phyloP scores from a whole-genome alignment of 2,113 vertebrate species.

The Gnathonemus echidnorhynchus region DNA sequence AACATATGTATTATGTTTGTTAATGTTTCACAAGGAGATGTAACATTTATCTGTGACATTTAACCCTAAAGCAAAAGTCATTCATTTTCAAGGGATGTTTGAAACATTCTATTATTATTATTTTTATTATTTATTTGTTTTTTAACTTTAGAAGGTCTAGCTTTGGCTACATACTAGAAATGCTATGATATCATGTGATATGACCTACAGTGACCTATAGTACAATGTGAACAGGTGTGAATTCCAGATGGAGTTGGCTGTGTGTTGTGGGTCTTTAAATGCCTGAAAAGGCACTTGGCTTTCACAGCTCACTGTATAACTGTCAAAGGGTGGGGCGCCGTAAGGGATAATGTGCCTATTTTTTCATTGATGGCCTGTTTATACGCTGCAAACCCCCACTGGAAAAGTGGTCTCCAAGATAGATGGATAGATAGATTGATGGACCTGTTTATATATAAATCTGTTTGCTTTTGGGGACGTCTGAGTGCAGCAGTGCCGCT shows the following conservation, averaged over 20 bases:
- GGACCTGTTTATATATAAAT: not conserved
- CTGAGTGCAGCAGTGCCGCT: not conserved
- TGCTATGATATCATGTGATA: not conserved
- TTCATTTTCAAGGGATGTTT: not conserved
- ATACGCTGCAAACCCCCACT: not conserved
- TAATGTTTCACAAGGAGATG: not conserved
- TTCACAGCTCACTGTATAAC: not conserved
- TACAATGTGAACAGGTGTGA: not conserved
- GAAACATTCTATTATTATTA: not conserved
- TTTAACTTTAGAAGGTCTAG: not conserved
- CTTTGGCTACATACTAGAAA: not conserved
- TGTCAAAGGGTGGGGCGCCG: not conserved
- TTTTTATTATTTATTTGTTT: not conserved
- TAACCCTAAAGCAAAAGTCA: not conserved
- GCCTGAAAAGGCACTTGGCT: not conserved
- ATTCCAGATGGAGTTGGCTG: not conserved
- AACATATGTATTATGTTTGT: not conserved
- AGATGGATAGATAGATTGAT: not conserved
- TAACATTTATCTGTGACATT: not conserved
- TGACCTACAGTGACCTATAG: not conserved
- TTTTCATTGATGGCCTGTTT: not conserved
- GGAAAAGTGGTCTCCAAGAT: not conserved
- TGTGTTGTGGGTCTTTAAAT: not conserved
- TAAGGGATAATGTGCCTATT: not conserved
- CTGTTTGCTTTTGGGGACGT: not conserved